Percentiles rank a stretch among this genome's conserved stretches.
These are phyloP conservation scores for Nesidiocoris tenuis DNA, from an alignment of 2,888 invertebrate species.

Conservation along the genomic window DNA sequence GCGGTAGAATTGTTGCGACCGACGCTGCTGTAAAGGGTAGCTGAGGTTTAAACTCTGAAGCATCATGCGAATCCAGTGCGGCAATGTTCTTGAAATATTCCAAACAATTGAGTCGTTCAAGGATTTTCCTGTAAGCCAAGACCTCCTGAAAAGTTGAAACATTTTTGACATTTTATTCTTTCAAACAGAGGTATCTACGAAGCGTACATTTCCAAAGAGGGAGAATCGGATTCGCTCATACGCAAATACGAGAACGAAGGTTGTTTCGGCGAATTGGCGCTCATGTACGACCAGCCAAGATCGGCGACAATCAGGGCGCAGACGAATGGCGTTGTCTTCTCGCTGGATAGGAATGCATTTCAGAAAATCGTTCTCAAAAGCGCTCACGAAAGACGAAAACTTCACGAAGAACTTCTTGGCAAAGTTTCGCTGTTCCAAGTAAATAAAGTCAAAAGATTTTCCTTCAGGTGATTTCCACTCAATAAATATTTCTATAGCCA, in stretches of 20 bases:
- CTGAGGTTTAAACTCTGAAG: no score
- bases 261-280: conserved; percentile 92
- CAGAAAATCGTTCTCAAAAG: conserved; percentile 27
- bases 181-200: conserved; percentile 74
- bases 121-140: no score
- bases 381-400: conserved; percentile 15
- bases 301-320: conserved; percentile 88
- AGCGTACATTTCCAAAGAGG: conserved; percentile 66
- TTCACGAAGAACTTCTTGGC: conserved; percentile 7
- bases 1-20: no score
- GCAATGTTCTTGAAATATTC: no score
- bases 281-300: conserved; percentile 95
- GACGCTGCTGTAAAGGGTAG: no score
- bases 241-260: conserved; percentile 88
- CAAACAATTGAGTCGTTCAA: no score
- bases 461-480: no score
- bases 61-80: no score
- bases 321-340: conserved; percentile 62
- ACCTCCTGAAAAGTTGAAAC: no score
- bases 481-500: no score
- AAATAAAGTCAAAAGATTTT: no score
- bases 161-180: no score
- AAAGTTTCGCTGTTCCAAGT: conserved; percentile 16
- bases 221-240: conserved; percentile 62
- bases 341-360: conserved; percentile 12